A percentile compares a stretch with the other conserved stretches of the same genome.
Evolutionary conservation across 2,113 vertebrate genomes (phyloP).

Genomic region (Anarhynchus alexandrinus): DNA sequence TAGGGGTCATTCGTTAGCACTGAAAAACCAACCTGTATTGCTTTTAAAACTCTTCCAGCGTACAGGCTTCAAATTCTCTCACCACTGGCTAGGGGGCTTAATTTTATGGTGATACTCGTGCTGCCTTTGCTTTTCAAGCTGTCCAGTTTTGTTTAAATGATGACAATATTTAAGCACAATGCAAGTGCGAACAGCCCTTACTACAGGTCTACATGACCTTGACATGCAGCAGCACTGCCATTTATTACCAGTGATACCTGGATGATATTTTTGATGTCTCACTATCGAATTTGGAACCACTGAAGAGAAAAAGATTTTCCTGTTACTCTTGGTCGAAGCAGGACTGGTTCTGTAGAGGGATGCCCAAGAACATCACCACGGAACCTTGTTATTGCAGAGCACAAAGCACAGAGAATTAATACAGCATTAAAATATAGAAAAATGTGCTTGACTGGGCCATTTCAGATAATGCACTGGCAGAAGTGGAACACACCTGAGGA

Average conservation of each 20-base stretch:
- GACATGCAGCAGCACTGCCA: not conserved
- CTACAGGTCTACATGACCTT: constrained; percentile 29
- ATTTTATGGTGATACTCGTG: not conserved
- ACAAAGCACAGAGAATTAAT: not conserved
- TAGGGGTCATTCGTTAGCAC: not conserved
- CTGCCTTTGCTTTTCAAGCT: constrained; percentile 20
- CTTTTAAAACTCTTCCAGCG: constrained; percentile 11
- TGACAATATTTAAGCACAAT: not conserved
- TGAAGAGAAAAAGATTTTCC: constrained; percentile 2
- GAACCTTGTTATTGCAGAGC: not conserved
- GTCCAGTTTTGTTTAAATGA: constrained; percentile 12
- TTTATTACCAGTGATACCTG: constrained; percentile 21
- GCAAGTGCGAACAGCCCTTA: not conserved
- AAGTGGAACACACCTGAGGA: not conserved
- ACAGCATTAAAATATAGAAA: not conserved
- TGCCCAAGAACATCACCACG: not conserved
- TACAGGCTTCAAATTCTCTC: not conserved
- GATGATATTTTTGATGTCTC: constrained; percentile 20
- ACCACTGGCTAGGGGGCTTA: not conserved
- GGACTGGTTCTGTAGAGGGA: not conserved
- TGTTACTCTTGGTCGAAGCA: not conserved
- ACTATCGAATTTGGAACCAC: not conserved
- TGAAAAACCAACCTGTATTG: constrained; percentile 6
- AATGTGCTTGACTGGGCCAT: not conserved
- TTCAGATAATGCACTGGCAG: not conserved